Evolutionary conservation across 2,113 vertebrate genomes (phyloP).

Genomic region (Takifugu bimaculatus): DNA sequence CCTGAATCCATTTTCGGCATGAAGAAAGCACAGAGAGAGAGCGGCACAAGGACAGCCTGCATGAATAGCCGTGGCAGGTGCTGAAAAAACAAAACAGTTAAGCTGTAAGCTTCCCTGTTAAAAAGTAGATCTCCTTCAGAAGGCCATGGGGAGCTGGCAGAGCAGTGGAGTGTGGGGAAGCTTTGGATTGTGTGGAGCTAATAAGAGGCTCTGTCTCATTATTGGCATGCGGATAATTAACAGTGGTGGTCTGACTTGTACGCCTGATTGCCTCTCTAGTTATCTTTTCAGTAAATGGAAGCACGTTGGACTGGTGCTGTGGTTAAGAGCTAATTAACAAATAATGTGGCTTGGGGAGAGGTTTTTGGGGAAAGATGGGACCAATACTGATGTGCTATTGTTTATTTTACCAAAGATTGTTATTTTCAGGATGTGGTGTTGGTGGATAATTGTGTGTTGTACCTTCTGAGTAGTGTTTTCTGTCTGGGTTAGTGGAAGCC

Average conservation of each 20-base stretch:
- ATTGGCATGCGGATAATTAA: slow-evolving; percentile 77
- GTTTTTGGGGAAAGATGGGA: slow-evolving; percentile 49
- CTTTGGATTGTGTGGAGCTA: slow-evolving; percentile 62
- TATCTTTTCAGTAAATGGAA: slow-evolving; percentile 71
- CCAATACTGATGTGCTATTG: slow-evolving; percentile 28
- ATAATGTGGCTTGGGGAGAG: slow-evolving; percentile 64
- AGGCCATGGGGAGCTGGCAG: slow-evolving; percentile 50
- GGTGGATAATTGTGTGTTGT: no score
- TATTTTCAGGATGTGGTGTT: not conserved
- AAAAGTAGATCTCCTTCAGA: slow-evolving; percentile 49
- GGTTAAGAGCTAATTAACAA: slow-evolving; percentile 80
- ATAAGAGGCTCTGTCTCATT: slow-evolving; percentile 70
- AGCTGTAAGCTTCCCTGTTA: slow-evolving; percentile 35
- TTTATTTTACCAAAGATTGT: slow-evolving; percentile 17
- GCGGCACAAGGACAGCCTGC: slow-evolving; percentile 2
- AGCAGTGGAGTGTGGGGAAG: slow-evolving; percentile 59
- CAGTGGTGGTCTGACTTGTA: slow-evolving; percentile 58
- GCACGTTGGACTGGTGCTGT: slow-evolving; percentile 61
- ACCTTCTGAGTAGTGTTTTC: no score
- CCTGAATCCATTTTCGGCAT: not conserved
- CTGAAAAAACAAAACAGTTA: slow-evolving; percentile 28
- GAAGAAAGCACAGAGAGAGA: not conserved
- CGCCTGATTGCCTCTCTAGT: slow-evolving; percentile 73
- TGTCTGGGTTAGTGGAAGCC: no score
- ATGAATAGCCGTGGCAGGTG: slow-evolving; percentile 29